Evolutionary conservation across 2,113 vertebrate genomes (phyloP), one percentile per base, ranked within the genome.

Genomic region (Electrona antarctica): DNA sequence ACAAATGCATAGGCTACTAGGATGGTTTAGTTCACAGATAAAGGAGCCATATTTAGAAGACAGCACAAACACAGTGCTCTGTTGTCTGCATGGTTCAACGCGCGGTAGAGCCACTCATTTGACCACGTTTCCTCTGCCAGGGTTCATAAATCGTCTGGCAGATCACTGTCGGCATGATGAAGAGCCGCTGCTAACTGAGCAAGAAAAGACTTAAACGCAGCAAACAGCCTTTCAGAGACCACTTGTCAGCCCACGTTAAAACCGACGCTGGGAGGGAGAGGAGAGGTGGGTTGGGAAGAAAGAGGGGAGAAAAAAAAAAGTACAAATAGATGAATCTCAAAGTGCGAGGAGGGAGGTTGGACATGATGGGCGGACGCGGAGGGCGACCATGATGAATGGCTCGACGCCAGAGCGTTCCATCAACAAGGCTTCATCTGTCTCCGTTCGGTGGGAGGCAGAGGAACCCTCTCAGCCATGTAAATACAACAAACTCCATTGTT

Each of bases 381-480:
- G 67, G 73, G 71, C 77, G 83, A 81, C 66, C 62, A 77, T 87
- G 86, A 91, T 79, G 68, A 86, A 90, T 88, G 83, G 69, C 64
- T 70, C 78, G 8, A 80, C 75, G 60, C 67, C 67, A 29, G 49
- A 4, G 64, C 71, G 14, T 64, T 91, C 83, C 80, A 87, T 89
- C 88, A 87, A 68, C 80, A 65, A 72, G 69, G 88, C 87, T 89
- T 91, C 85, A 79, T 83, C 81, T 79, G 85, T 90, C 85, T 84
- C 72, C 67, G 33, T 3, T 74, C 65, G 72, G 69, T 79, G 78
- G 67, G 77, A 71, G 57, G 80, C 63, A 71, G 77, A 65, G 72
- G 74, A 71, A 79, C 71, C 76, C 84, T 84, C 66, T 82, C 77
- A 86, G 81, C 77, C 87, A 81, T 89, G 85, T 88, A 85, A 86